Evolutionary conservation across 2,888 invertebrate species (phyloP), one percentile per base, ranked within the genome.

Genomic region (Orchesellides sinensis): DNA sequence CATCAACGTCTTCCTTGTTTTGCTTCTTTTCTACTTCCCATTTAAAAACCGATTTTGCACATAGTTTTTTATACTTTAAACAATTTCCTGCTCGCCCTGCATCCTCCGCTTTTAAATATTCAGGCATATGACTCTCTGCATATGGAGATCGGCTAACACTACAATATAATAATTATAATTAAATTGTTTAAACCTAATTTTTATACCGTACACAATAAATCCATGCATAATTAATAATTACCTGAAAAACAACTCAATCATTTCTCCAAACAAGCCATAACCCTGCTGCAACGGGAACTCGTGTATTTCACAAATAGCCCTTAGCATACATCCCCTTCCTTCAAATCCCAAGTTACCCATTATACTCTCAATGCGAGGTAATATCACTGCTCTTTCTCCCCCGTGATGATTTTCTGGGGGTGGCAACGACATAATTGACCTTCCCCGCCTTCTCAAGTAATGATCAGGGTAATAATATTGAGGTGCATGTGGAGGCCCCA

Each of bases 261-360:
- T 69, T 77, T 88, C 88, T 45, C 88, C 88, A 29, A 88, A 83
- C 10, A 88, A 70, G 1, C 88, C 88, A 54, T 79, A 88, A 0
- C 87, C 86, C 45, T 82, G 23, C 56, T 80, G 74, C 23, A 87
- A 10, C 0, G 87, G 88, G 70, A 75, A 81, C 52, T 88, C 83
- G 68, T 88, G 87, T 23, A 88, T 80, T 83, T 88, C 88, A 47
- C 88, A 88, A 70, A 88, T 84, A 10, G 85, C 84, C 52, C 88
- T 45, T 14, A 88, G 73, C 32, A 88, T 80, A 59, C 88, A 88
- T 2, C 82, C 56, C 19, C 84, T 73, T 14, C 87, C 87, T 23
- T 83, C 73, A 14, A 86, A 79, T 14, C 88, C 88, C 52, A 87
- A 29, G 2, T 75, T 75, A 5, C 35, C 52, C n/a, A 87, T 23